These are phyloP conservation scores for Poeciliopsis prolifica DNA, from an alignment of 2,113 vertebrate species.

Conservation along the genomic window DNA sequence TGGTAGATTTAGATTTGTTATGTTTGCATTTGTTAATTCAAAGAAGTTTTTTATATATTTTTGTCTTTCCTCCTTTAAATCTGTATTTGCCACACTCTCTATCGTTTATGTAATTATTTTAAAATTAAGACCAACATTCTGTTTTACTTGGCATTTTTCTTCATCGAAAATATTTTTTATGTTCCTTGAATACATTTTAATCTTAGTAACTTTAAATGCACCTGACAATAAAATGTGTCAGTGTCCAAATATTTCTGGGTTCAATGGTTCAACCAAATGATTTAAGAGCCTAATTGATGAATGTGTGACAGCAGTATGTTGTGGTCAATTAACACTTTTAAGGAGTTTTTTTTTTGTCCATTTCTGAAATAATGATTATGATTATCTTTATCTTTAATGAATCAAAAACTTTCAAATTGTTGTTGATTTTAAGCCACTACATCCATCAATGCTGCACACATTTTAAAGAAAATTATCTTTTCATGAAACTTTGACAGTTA, in stretches of 20 bases:
- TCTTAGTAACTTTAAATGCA: not conserved
- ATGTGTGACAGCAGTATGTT: conserved; percentile 40
- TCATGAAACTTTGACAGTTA: not conserved
- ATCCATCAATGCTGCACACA: conserved; percentile 38
- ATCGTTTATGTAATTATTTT: too few relatives aligned
- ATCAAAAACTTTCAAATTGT: not conserved
- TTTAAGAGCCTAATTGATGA: not conserved
- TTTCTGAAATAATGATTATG: not conserved
- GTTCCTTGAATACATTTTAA: not conserved
- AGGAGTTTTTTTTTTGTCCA: not conserved
- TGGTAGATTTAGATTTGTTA: not conserved
- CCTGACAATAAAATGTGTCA: not conserved
- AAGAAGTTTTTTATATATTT: not conserved
- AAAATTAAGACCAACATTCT: not conserved
- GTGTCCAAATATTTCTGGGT: conserved; percentile 1
- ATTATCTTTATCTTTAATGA: too few relatives aligned
- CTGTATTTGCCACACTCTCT: too few relatives aligned
- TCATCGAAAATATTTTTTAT: not conserved
- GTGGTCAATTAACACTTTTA: conserved; percentile 11
- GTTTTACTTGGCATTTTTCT: not conserved
- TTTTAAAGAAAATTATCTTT: conserved; percentile 4
- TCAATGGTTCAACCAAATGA: not conserved
- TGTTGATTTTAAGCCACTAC: conserved; percentile 7
- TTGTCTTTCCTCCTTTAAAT: not conserved
- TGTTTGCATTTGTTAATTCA: not conserved